phyloP scores from a whole-genome alignment of 2,113 vertebrate species.

The Xenus cinereus region DNA sequence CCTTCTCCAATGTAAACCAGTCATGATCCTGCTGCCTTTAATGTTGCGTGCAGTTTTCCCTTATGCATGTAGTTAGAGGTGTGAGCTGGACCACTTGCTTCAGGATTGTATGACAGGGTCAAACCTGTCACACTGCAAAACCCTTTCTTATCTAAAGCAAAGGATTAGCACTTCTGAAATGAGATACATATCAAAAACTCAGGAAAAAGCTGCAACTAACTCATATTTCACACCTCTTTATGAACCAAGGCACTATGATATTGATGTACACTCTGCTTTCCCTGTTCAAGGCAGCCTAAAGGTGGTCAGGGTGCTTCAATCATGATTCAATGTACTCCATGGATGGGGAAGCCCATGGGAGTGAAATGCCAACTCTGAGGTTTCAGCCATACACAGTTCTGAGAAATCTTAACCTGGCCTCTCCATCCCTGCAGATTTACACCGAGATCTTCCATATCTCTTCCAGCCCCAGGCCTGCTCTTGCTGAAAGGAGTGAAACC shows the following conservation, averaged over 20 bases:
- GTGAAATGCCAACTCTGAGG: background rate
- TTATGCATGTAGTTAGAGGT: background rate
- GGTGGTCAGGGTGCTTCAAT: background rate
- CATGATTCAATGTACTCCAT: background rate
- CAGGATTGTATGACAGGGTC: background rate
- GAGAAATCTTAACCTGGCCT: background rate
- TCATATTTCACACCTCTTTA: background rate
- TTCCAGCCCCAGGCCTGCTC: background rate
- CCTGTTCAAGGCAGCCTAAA: background rate
- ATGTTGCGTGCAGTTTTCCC: background rate
- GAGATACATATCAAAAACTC: background rate
- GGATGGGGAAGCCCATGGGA: background rate
- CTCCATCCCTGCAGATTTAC: background rate
- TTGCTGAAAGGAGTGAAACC: background rate
- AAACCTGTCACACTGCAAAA: background rate
- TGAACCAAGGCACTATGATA: background rate
- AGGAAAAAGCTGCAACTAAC: background rate
- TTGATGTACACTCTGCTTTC: background rate
- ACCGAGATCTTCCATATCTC: background rate
- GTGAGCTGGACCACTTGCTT: background rate
- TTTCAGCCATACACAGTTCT: background rate
- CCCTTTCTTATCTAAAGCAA: background rate
- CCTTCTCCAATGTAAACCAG: background rate
- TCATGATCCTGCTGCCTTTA: background rate
- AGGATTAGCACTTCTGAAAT: slow-evolving; percentile 22